A percentile compares a stretch with the other conserved stretches of the same genome.
phyloP scores from a whole-genome alignment of 2,113 vertebrate genomes.

The Lamprotornis superbus region DNA sequence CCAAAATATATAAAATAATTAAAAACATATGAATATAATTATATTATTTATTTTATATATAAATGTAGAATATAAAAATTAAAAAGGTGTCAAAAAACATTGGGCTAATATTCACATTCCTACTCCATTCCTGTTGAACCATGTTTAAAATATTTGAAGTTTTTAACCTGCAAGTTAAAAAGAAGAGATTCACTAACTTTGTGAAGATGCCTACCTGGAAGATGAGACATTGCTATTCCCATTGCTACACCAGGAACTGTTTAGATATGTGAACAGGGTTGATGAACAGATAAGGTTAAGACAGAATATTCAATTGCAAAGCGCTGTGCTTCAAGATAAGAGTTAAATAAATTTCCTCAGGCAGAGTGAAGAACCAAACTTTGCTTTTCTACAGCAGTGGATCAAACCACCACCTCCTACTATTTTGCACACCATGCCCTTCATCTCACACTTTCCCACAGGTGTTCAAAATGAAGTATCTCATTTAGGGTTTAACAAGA shows the following conservation, averaged over 20 bases:
- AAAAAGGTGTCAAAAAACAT: background rate
- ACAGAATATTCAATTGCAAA: background rate
- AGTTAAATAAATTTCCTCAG: background rate
- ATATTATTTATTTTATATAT: background rate
- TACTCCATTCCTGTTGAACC: background rate
- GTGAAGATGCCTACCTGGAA: background rate
- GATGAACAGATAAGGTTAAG: slow-evolving; percentile 7
- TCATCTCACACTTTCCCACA: slow-evolving; percentile 18
- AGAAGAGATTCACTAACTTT: background rate
- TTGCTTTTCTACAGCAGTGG: background rate
- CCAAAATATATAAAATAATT: background rate
- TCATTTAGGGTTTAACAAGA: background rate
- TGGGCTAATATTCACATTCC: background rate
- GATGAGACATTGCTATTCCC: background rate
- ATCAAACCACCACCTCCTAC: slow-evolving; percentile 13
- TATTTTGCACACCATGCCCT: background rate
- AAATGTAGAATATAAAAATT: background rate
- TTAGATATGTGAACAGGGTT: background rate
- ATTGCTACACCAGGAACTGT: background rate
- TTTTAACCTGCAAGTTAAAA: background rate
- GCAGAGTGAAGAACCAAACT: background rate
- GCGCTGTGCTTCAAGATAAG: slow-evolving; percentile 2
- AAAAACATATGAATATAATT: background rate
- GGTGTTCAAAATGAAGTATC: background rate
- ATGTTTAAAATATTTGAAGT: background rate